These are phyloP conservation scores for Prionace glauca DNA, from an alignment of 2,797 vertebrate genomes.

Conservation along the genomic window DNA sequence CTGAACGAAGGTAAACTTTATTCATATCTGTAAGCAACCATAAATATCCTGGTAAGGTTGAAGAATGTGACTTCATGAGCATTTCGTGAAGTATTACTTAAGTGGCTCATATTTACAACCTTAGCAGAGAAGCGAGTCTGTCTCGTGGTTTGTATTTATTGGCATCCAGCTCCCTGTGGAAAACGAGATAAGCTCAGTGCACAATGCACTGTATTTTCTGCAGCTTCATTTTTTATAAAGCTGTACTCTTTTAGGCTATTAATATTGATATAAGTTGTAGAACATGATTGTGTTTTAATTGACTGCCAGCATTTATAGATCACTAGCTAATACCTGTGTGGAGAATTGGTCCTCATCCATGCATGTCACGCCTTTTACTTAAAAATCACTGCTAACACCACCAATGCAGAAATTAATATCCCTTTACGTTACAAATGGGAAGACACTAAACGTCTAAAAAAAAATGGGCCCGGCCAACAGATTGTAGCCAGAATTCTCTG, in stretches of 20 bases:
- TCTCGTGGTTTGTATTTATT: neutral
- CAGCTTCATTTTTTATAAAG: conserved; percentile 2
- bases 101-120: neutral
- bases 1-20: neutral
- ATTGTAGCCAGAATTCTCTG: no score
- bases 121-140: neutral
- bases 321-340: neutral
- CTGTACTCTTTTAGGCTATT: neutral
- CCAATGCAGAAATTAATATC: neutral
- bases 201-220: neutral
- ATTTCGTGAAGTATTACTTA: neutral
- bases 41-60: neutral
- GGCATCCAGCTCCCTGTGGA: neutral
- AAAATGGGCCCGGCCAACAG: no score
- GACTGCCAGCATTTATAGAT: conserved; percentile 21
- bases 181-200: neutral
- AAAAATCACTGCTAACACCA: neutral
- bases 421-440: neutral
- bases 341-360: neutral
- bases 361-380: neutral
- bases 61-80: neutral
- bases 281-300: conserved; percentile 28
- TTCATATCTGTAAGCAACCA: neutral
- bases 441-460: neutral
- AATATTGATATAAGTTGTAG: neutral